Evolutionary conservation across 1,140 invertebrate genomes (phyloP).

Genomic region (Amyelois transitella): DNA sequence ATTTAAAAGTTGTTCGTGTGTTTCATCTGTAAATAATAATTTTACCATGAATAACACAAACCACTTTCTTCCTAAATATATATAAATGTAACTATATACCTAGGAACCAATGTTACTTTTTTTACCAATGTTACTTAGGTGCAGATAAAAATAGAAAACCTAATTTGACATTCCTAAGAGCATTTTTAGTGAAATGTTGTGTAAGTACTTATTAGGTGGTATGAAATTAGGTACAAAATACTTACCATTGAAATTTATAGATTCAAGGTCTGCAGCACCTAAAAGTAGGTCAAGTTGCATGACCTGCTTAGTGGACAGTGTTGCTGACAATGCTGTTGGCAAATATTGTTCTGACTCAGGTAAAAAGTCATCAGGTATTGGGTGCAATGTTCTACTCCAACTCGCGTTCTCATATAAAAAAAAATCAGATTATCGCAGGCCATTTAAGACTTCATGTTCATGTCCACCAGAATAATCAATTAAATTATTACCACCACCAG

Average conservation of each 20-base stretch:
- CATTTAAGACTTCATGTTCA: not conserved
- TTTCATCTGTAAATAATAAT: slow-evolving; percentile 26
- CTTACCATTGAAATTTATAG: slow-evolving; percentile 71
- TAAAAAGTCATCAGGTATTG: slow-evolving; percentile 76
- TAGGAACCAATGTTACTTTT: no score
- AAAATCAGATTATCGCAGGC: not conserved
- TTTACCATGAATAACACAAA: not conserved
- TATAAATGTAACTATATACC: no score
- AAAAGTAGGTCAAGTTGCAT: slow-evolving; percentile 74
- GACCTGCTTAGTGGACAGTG: slow-evolving; percentile 60
- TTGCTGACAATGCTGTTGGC: slow-evolving; percentile 64
- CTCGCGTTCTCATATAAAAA: slow-evolving; percentile 66
- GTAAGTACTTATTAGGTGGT: no score
- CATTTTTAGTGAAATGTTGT: no score
- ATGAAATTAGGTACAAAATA: not conserved
- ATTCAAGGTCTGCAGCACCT: slow-evolving; percentile 77
- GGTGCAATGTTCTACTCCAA: slow-evolving; percentile 73
- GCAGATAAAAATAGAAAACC: no score
- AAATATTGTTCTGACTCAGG: slow-evolving; percentile 74
- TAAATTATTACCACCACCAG: no score
- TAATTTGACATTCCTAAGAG: no score
- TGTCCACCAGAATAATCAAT: slow-evolving; percentile 3
- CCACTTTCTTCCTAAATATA: no score
- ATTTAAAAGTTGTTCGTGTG: slow-evolving; percentile 27
- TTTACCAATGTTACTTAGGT: no score